Base-by-base conservation (phyloP, 2,113 vertebrate species). In the Oryzias woworae region DNA sequence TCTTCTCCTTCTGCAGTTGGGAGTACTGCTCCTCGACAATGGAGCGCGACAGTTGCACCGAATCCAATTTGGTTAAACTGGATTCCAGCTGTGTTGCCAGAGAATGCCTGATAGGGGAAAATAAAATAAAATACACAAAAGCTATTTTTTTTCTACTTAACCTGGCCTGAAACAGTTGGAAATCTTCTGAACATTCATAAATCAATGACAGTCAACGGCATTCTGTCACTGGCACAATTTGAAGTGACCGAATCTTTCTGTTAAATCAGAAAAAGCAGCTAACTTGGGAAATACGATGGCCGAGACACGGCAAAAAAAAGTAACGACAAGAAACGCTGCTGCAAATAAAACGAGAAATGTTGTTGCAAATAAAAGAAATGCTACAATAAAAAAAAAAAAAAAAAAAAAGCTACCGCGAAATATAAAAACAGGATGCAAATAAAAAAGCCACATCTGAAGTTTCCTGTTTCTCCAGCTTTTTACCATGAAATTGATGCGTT, bases 1-100 rank as follows among this genome's bases (percentile, higher is more conserved):
- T 98, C 85, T 99, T 99, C 84, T 98, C 97, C 87, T 98, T 97
- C 86, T 99, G 96, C 90, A 98, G 85, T 65, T 95, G 92, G 0
- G 96, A 97, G 79, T 94, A 98, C 60, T 98, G 97, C 17, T 98
- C 96, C 82, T 99, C 97, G 20, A 93, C 96, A 68, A 98, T 95
- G 73, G 95, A 96, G 63, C 96, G 96, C 3, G 96, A 96, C 87
- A 98, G 88, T 66, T 95, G 95, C 71, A 97, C 96, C 0, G 96
- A 94, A 76, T 98, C 96, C 0, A 95, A 95, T 83, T 97, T 98
- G 18, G 95, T 98, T 85, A 98, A 80, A 54, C 96, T 98, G 60
- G 91, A 92, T 81, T 98, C 96, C 61, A 99, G 92, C 58, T 98
- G 94, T 20, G 91, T 71, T 14, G 95, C 94, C 84, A 99, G 83